Evolutionary conservation across 2,888 invertebrate genomes (phyloP), one percentile per base, ranked within the genome.

Genomic region (Saturnia pavonia): DNA sequence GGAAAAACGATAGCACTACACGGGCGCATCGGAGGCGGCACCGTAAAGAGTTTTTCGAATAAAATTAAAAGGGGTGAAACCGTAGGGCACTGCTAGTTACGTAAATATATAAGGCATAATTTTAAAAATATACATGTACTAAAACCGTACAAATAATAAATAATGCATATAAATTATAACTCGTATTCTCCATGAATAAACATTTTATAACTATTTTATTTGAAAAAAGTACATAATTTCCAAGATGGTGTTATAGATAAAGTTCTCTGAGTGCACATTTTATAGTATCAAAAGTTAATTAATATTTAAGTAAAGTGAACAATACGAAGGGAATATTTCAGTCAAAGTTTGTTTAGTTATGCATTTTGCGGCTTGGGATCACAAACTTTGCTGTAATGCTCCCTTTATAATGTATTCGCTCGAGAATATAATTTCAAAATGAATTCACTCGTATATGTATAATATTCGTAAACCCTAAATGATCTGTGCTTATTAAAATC

Each of bases 361-460:
- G 78, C 80, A 80, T 81, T 81, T 79, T 71, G 70, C 72, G 73
- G 81, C 80, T 76, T 73, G 71, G 80, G 81, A 78, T 67, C 69
- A 68, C 71, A 22, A 78, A 81, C 76, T 80, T 78, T 25, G 72
- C 34, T 43, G 51, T 42, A 45, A 42, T 67, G 27, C 25, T 22
- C 67, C 51, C 42, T 70, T 70, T 70, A 70, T 54, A 54, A 70
- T 42, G 67, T 67, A 70, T 70, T 70, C 66, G 54, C 42, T 51
- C 42, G 42, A 70, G 25, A 25, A 67, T 66, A 42, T 54, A 66
- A 42, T 19, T n/a, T 16, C 25, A 19, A 70, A 70, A 42, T 25
- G 48, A 8, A 40, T 70, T 51, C 40, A 22, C 25, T 65, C 1
- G 40, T 40, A 40, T n/a, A 40, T 40, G 40, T 40, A 65, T 60